Conservation (phyloP, 2,113 vertebrate genomes). For the Climacteris rufus region DNA sequence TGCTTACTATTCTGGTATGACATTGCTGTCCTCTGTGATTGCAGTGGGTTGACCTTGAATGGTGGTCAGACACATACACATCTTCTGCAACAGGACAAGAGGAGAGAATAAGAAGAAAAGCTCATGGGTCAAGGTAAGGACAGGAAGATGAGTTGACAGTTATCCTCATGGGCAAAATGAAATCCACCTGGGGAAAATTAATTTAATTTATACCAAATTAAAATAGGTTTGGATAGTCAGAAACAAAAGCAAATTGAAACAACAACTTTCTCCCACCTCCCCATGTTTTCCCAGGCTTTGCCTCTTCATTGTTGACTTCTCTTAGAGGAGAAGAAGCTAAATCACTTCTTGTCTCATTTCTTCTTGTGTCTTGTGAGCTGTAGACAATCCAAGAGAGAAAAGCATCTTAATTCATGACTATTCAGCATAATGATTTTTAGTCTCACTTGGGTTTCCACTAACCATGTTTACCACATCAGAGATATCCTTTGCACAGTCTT, state of each 20-base stretch:
- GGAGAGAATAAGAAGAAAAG: background rate
- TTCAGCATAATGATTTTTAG: background rate
- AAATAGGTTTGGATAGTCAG: background rate
- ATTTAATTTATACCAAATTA: background rate
- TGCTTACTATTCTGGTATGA: background rate
- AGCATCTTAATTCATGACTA: background rate
- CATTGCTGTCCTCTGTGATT: background rate
- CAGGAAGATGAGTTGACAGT: background rate
- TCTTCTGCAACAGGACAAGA: background rate
- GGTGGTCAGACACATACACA: background rate
- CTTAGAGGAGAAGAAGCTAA: background rate
- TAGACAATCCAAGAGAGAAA: background rate
- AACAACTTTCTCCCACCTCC: background rate
- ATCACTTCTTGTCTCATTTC: background rate
- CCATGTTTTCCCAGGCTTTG: background rate
- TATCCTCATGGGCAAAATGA: background rate
- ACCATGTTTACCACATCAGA: background rate
- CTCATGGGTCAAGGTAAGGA: background rate
- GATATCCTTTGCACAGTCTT: background rate
- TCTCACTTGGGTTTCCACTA: background rate
- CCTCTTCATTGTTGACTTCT: background rate
- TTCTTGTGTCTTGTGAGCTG: background rate
- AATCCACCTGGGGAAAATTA: background rate
- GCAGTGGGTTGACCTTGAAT: background rate
- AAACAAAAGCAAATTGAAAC: background rate